Evolutionary conservation across 2,797 vertebrate species (phyloP).

Genomic region (Semotilus atromaculatus): DNA sequence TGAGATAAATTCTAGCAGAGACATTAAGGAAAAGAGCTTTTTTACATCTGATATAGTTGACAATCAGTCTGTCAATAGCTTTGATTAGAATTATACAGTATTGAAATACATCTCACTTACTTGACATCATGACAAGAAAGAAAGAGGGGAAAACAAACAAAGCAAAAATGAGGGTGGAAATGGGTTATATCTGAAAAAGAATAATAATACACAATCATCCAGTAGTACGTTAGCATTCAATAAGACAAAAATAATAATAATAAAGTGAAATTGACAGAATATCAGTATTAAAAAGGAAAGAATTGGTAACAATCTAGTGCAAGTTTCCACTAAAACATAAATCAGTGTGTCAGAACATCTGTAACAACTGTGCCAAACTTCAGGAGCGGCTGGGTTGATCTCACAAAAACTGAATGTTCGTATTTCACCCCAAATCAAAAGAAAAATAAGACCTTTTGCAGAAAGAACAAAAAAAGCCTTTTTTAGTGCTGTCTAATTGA

Average conservation of each 20-base stretch:
- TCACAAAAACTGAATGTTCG: not conserved
- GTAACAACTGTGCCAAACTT: slow-evolving; percentile 14
- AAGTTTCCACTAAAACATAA: slow-evolving; percentile 24
- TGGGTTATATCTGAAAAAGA: slow-evolving; percentile 9
- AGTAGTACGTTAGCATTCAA: slow-evolving; percentile 16
- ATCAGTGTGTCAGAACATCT: slow-evolving; percentile 8
- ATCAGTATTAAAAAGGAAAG: not conserved
- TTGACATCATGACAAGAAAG: not conserved
- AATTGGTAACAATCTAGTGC: slow-evolving; percentile 32
- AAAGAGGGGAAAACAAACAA: not conserved
- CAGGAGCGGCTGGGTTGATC: not conserved
- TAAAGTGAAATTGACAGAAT: slow-evolving; percentile 2
- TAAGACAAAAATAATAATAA: not conserved
- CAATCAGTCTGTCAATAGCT: slow-evolving; percentile 7
- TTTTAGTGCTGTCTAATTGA: not conserved
- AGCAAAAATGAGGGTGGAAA: not conserved
- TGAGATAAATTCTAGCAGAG: slow-evolving; percentile 49
- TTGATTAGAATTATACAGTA: slow-evolving; percentile 21
- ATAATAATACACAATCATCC: not conserved
- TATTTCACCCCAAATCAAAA: not conserved
- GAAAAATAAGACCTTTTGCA: not conserved
- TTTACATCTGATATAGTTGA: slow-evolving; percentile 39
- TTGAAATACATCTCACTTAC: slow-evolving; percentile 4
- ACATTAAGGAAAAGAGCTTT: slow-evolving; percentile 53
- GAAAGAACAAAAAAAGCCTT: not conserved